Base-by-base conservation (phyloP, 2,797 vertebrate species). In the Zenarchopterus dispar region DNA sequence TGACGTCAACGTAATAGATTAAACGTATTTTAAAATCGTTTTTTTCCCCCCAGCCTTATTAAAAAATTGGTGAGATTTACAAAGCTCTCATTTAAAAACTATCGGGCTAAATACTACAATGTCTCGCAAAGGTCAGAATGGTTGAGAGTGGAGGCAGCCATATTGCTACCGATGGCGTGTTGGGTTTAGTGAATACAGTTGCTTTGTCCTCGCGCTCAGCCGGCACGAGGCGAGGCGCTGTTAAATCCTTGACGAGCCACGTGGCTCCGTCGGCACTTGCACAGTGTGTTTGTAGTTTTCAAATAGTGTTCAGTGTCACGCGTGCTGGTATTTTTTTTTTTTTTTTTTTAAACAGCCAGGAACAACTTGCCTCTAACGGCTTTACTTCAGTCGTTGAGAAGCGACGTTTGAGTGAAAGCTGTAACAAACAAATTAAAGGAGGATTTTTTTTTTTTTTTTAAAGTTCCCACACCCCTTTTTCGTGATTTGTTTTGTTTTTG, bases 41-140 rank as follows among this genome's bases (percentile, higher is more conserved):
- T n/a, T n/a, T n/a, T n/a, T n/a, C n/a, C n/a, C n/a, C n/a, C n/a
- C n/a, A 0, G 17, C n/a, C n/a, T 10, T 0, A 2, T 44, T 21
- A 4, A 6, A n/a, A 62, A 0, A 17, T 6, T 17, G 2, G 17
- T 6, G 0, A 1, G 3, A 5, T 2, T 3, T 0, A 5, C 28
- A 36, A 53, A 1, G 1, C 0, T 0, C 0, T 0, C 0, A 0
- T 15, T 31, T 21, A 3, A 10, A 46, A 6, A 17, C 3, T 5
- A 0, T 33, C 1, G 51, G 46, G 75, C 21, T 52, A 7, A 59
- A 60, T 39, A 33, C 45, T 65, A 74, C 78, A 85, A 84, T 85
- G 86, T 78, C 83, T 89, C 73, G 73, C 84, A 94, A 92, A 94
- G 93, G 93, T 94, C 93, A 94, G 90, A 92, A 90, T 91, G 93